Percentiles rank a stretch among this genome's conserved stretches.
Evolutionary conservation across 53 echinoderm and acorn worm species (phyloP).

Genomic region (Paelopatides confundens): DNA sequence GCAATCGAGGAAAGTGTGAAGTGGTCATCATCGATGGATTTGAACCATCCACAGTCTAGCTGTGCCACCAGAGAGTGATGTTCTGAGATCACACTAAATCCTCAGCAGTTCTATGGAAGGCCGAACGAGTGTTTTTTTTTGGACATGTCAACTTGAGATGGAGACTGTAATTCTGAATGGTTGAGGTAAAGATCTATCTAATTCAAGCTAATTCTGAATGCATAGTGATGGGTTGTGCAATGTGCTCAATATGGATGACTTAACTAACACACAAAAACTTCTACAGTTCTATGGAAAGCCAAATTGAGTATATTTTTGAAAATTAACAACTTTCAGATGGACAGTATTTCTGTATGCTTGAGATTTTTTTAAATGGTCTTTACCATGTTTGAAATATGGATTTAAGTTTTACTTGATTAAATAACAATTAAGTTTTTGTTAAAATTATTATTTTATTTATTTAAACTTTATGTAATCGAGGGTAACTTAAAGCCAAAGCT

Average conservation of each 20-base stretch:
- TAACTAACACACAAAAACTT: background rate
- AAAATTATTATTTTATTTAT: no score
- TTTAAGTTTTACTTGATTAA: no score
- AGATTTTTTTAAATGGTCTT: no score
- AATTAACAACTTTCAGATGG: no score
- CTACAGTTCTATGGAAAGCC: background rate
- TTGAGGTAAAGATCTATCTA: background rate
- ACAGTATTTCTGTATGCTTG: no score
- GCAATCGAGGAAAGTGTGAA: background rate
- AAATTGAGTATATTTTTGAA: background rate
- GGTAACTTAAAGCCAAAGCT: no score
- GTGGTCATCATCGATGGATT: slow-evolving; percentile 12
- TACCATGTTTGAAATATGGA: no score
- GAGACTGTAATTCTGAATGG: background rate
- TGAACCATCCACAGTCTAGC: slow-evolving; percentile 40
- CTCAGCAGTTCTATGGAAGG: background rate
- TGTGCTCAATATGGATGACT: no score
- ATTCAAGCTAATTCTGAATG: background rate
- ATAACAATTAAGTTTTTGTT: no score
- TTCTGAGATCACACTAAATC: background rate
- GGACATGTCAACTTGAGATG: background rate
- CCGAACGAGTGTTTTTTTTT: background rate
- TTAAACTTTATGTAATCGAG: no score
- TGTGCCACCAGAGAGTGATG: slow-evolving; percentile 25
- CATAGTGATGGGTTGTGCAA: no score